Evolutionary conservation across 2,797 vertebrate species (phyloP).

Genomic region (Taeniopygia guttata): DNA sequence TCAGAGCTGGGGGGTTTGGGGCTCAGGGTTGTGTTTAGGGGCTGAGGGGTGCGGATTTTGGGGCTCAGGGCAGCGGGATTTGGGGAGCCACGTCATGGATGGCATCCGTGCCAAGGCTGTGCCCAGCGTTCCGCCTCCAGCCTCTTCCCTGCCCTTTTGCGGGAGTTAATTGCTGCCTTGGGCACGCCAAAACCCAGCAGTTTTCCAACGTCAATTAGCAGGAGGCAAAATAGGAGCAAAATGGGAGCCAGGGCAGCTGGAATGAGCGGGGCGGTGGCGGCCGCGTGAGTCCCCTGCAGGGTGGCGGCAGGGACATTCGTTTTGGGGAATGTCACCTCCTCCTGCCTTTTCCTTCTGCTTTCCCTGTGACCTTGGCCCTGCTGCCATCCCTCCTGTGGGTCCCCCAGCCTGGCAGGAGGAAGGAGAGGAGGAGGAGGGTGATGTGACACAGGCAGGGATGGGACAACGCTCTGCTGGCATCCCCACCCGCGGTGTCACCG

Average conservation of each 20-base stretch:
- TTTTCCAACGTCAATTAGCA: neutral
- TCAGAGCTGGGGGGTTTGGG: neutral
- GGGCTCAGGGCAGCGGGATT: neutral
- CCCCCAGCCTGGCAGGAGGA: neutral
- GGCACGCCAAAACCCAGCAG: neutral
- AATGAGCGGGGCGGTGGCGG: neutral
- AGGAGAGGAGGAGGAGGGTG: neutral
- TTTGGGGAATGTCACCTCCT: neutral
- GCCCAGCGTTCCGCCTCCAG: neutral
- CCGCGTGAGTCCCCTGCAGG: accelerated
- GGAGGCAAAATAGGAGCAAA: neutral
- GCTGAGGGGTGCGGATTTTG: neutral
- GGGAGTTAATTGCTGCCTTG: conserved; percentile 12
- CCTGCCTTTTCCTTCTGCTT: neutral
- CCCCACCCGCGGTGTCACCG: neutral
- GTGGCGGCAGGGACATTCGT: accelerated
- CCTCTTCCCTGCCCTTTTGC: neutral
- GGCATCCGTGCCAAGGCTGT: accelerated
- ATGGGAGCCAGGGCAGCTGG: neutral
- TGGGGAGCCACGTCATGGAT: neutral
- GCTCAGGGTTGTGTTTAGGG: neutral
- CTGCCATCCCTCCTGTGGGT: neutral
- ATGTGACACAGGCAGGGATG: accelerated
- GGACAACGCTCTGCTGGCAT: neutral
- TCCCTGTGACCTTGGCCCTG: neutral